Percentiles rank a stretch among this genome's conserved stretches.
Conservation (phyloP, 1,140 invertebrate species). For the Drosophila gunungcola region DNA sequence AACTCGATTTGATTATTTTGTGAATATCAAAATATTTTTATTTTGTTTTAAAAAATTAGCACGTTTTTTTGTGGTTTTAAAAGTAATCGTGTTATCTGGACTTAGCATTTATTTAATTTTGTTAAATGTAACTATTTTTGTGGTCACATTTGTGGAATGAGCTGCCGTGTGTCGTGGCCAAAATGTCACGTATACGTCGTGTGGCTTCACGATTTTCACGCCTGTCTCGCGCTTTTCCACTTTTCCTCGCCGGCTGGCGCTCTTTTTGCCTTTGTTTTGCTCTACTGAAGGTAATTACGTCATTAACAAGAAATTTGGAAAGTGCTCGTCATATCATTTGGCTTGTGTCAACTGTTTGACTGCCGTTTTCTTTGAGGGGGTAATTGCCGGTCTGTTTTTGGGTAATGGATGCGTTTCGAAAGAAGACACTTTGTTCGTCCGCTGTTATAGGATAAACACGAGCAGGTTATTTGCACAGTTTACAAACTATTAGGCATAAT, state of each 20-base stretch:
- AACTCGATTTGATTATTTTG: too few relatives aligned
- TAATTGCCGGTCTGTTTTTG: conserved; percentile 27
- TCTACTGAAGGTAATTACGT: conserved; percentile 63
- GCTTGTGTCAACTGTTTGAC: conserved; percentile 35
- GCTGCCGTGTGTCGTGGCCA: conserved; percentile 53
- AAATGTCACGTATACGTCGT: conserved; percentile 81
- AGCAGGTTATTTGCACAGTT: conserved; percentile 11
- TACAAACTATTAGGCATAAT: conserved; percentile 15
- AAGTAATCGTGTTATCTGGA: too few relatives aligned
- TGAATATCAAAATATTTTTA: too few relatives aligned
- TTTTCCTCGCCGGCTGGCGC: conserved; percentile 2
- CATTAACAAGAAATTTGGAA: conserved; percentile 78
- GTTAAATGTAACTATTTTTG: neutral
- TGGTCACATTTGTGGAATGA: conserved; percentile 7
- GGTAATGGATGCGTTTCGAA: conserved; percentile 6
- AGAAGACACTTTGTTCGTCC: neutral
- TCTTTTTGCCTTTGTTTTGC: conserved; percentile 32
- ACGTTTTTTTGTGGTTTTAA: too few relatives aligned
- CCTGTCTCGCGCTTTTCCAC: conserved; percentile 31
- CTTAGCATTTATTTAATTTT: neutral
- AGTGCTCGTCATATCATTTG: conserved; percentile 60
- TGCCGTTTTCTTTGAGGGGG: conserved; percentile 10
- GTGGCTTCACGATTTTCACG: conserved; percentile 47
- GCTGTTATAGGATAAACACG: neutral
- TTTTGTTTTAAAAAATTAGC: too few relatives aligned